Evolutionary conservation across 2,797 vertebrate genomes (phyloP), one percentile per base, ranked within the genome.

Genomic region (Bradypodion ventrale): DNA sequence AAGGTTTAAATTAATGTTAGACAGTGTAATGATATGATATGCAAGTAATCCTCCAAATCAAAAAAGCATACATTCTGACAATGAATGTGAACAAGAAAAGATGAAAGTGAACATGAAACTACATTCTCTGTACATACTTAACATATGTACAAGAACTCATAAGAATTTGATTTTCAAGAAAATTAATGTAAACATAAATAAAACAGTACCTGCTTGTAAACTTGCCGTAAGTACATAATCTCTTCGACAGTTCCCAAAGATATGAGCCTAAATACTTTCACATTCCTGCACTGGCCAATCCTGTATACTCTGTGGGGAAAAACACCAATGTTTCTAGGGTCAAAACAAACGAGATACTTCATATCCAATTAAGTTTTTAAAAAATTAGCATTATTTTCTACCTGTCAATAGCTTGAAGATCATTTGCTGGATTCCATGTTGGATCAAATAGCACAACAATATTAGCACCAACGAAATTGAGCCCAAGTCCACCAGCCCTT

Each of bases 331-430:
- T 75, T 75, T 66, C 74, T 8, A 78, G 12, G 15, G 79, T 52
- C 23, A 89, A 87, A 78, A 59, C 1, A 87, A 76, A 21, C 76
- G 59, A 65, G 69, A 9, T 87, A 5, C 7, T 13, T 9, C 32
- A 59, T 0, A 60, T 2, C 1, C 7, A 85, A 42, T n/a, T 3
- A 75, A 37, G 4, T 12, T 56, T 49, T 2, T 8, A 63, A 70
- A 27, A 1, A 52, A 0, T 44, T 86, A 83, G 42, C 89, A 80
- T 84, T 44, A 70, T 2, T 25, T 13, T 65, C 4, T 94, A 99
- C 98, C 98, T 97, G 95, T 99, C 98, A 94, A 99, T 97, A 63
- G 98, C 98, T 93, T 99, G 98, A 87, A 99, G 98, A 94, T 99
- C 98, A 96, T 96, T 99, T 92, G 98, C 97, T 94, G 98, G 98